phyloP scores from a whole-genome alignment of 2,113 vertebrate genomes.

The Arothron firmamentum region DNA sequence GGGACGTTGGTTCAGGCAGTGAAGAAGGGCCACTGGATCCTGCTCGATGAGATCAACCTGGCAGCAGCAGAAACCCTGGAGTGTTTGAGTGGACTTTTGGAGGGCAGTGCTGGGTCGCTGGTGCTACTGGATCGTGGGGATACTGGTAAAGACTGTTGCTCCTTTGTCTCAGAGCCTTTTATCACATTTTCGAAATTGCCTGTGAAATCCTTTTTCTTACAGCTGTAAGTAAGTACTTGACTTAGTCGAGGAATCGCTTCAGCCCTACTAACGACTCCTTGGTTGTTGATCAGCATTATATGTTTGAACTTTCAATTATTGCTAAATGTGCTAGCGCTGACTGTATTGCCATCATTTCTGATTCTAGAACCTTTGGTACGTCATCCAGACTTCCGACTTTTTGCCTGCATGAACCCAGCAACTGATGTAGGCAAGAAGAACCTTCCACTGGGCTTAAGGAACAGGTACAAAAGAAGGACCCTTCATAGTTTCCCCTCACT shows the following conservation, averaged over 20 bases:
- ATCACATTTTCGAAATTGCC: too few relatives aligned
- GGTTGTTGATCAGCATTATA: too few relatives aligned
- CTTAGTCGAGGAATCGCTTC: too few relatives aligned
- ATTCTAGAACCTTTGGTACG: slow-evolving; percentile 86
- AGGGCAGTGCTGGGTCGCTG: slow-evolving; percentile 86
- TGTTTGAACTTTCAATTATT: too few relatives aligned
- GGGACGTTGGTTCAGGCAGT: slow-evolving; percentile 90
- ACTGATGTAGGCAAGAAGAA: slow-evolving; percentile 97
- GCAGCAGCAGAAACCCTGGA: slow-evolving; percentile 94
- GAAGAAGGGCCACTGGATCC: slow-evolving; percentile 95
- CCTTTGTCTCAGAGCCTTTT: too few relatives aligned
- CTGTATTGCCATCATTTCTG: background rate
- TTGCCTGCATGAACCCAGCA: slow-evolving; percentile 98
- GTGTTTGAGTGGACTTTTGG: slow-evolving; percentile 92
- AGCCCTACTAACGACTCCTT: too few relatives aligned
- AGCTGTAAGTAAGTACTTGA: too few relatives aligned
- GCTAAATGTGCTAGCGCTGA: background rate
- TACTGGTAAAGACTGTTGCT: slow-evolving; percentile 76
- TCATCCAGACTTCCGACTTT: slow-evolving; percentile 89
- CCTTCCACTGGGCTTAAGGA: slow-evolving; percentile 93
- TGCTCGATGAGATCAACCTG: slow-evolving; percentile 97
- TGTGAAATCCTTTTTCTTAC: background rate
- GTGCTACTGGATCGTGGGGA: slow-evolving; percentile 94
- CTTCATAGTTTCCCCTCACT: too few relatives aligned
- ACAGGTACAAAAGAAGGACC: slow-evolving; percentile 74